Evolutionary conservation across 2,797 vertebrate genomes (phyloP), one percentile per base, ranked within the genome.

Genomic region (Liparis tanakae): DNA sequence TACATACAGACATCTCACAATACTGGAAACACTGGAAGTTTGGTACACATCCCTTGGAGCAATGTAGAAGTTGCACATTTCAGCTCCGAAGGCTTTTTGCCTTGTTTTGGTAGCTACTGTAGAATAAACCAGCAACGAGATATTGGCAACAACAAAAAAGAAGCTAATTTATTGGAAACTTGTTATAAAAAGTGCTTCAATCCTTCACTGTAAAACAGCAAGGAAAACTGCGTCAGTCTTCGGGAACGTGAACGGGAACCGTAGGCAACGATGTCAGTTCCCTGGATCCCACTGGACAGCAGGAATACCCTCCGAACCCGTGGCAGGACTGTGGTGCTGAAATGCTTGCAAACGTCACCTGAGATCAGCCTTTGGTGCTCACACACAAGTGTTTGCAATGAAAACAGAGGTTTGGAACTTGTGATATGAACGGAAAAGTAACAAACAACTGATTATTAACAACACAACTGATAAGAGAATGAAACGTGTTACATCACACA

Each of bases 131-230:
- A 80, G 82, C 88, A 36, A 82, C 46, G 90, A 94, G 89, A 85
- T 78, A 87, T 94, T 96, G 95, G 95, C 95, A 95, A 96, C n/a
- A n/a, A n/a, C n/a, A 90, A 96, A 92, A 77, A 69, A 12, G 4
- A 41, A 91, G 88, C 75, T 78, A 87, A 92, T 91, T 92, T 91
- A 93, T 97, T 97, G 96, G 96, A 96, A 97, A 96, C 94, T 91
- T 95, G 95, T 91, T 95, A 95, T 92, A 96, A 96, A 99, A 98
- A 98, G 97, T 98, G 97, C 96, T 97, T 96, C 85, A 93, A 92
- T 89, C 85, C 94, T 92, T 95, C 92, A 91, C 89, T 76, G 85
- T 76, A 83, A 63, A 94, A 93, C 86, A 93, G 80, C 36, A 22
- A 93, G 73, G 34, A 67, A 41, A 87, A 91, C 79, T 84, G 86